Percentiles rank a stretch among this genome's conserved stretches.
Evolutionary conservation across 2,113 vertebrate genomes (phyloP).

Genomic region (Zosterops borbonicus): DNA sequence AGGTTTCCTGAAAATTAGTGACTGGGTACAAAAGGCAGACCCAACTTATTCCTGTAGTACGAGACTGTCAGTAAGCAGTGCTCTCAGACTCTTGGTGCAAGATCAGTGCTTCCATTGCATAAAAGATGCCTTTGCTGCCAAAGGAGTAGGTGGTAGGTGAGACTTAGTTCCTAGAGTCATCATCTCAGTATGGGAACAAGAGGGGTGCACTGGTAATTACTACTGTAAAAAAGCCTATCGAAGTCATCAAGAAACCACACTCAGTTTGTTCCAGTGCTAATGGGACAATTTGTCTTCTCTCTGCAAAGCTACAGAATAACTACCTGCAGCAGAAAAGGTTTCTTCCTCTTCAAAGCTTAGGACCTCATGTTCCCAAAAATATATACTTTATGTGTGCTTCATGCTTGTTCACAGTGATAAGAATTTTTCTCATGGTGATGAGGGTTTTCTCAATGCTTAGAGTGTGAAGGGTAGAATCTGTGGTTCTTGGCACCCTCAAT

Average conservation of each 20-base stretch:
- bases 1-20: background rate
- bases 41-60: background rate
- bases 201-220: background rate
- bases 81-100: accelerated
- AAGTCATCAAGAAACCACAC: background rate
- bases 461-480: background rate
- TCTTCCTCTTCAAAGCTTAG: background rate
- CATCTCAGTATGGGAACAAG: background rate
- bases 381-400: background rate
- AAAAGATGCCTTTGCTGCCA: background rate
- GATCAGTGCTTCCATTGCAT: accelerated
- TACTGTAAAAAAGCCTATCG: background rate
- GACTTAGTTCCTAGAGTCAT: background rate
- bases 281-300: background rate
- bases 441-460: background rate
- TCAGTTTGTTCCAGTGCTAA: background rate
- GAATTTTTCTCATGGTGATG: background rate
- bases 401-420: background rate
- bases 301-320: background rate
- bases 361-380: background rate
- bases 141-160: background rate
- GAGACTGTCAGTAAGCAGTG: background rate
- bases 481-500: background rate
- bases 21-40: background rate
- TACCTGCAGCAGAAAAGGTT: background rate